Base-by-base conservation (phyloP, 2,113 vertebrate genomes). In the Coregonus clupeaformis region DNA sequence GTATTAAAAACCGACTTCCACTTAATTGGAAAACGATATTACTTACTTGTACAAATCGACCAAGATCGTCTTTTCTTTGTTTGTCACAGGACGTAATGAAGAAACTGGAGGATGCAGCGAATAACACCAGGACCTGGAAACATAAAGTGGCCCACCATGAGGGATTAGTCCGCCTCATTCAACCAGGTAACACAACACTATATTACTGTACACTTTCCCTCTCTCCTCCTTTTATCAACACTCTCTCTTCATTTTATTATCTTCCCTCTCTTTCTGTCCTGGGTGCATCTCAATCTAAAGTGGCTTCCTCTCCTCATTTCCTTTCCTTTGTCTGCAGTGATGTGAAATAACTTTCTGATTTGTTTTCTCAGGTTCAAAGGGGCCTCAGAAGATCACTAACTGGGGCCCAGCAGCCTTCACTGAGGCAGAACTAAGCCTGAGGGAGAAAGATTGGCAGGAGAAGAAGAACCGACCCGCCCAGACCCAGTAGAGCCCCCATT, bases 121-220 rank as follows among this genome's bases (percentile, higher is more conserved):
- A 88, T 78, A 98, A 94, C 75, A 98, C 98, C 22, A 96, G 91
- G 86, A 95, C 92, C 75, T 99, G 98, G 97, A 98, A 98, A 84
- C 96, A 98, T 89, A 98, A 97, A 89, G 97, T 99, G 85, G 94
- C 94, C 22, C 94, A 97, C 59, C 98, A 98, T 0, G 97, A 99
- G 78, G 98, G 98, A 5, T 84, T 99, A 78, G 92, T 99, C 66
- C 92, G 96, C n/a, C 91, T 98, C 86, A 97, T 98, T 85, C 95
- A 98, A 77, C 98, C 98, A 91, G 98, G 98, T 99, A 18, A 52
- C 57, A 42, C 36, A 42, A 42, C 36, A 60, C 20, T 60, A 60
- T 22, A 60, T 60, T 3, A 11, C 20, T 24, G 2, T 9, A 11
- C n/a, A 60, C 49, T 52, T 52, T 52, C 16, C 49, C 49, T 18